These are phyloP conservation scores for Malthinus seriepunctatus DNA, from an alignment of 2,888 invertebrate species.

Conservation along the genomic window DNA sequence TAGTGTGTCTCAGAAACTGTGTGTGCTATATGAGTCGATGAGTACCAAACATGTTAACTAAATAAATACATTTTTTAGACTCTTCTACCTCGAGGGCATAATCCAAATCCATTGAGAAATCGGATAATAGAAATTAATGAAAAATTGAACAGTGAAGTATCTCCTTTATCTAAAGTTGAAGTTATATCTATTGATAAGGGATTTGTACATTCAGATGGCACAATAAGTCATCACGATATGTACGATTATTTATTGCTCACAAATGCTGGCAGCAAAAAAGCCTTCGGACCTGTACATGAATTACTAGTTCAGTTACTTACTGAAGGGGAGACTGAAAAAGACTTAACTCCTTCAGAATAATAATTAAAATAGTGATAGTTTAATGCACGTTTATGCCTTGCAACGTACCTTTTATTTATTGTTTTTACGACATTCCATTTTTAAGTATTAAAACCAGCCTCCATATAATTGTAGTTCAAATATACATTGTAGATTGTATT, in stretches of 20 bases:
- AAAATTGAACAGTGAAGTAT: constrained; percentile 66
- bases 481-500: no score
- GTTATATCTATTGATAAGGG: constrained; percentile 79
- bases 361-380: background rate
- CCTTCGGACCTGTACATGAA: constrained; percentile 84
- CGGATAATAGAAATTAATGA: constrained; percentile 78
- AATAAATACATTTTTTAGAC: no score
- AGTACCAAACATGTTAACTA: no score
- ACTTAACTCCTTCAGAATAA: constrained; percentile 73
- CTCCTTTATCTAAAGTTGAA: constrained; percentile 69
- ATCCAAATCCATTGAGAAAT: constrained; percentile 79
- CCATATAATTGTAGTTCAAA: background rate
- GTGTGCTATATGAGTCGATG: no score
- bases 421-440: constrained; percentile 8
- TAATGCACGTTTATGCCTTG: no score
- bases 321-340: constrained; percentile 76
- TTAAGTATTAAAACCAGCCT: constrained; percentile 5
- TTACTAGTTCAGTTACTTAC: constrained; percentile 75
- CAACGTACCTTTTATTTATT: no score
- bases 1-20: no score
- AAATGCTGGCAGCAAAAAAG: constrained; percentile 83
- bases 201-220: constrained; percentile 76
- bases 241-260: constrained; percentile 89
- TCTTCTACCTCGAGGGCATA: constrained; percentile 84
- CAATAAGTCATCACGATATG: constrained; percentile 89